Evolutionary conservation across 2,888 invertebrate species (phyloP), one percentile per base, ranked within the genome.

Genomic region (Tipula confusa): DNA sequence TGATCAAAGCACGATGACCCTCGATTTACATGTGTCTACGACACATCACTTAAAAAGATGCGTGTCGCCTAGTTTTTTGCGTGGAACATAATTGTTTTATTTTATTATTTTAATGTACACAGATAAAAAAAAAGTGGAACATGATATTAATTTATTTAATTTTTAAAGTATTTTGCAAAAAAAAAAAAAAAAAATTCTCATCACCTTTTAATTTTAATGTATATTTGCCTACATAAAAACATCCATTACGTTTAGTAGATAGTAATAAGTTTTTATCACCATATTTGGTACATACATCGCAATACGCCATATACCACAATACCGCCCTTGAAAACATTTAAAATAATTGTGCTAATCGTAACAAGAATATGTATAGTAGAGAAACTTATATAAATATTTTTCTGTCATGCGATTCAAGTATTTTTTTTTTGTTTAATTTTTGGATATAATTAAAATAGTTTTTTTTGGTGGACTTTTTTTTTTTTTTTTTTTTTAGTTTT

Each of bases 401-500:
- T 64, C 18, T 64, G 64, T 64, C 64, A 64, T 64, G 64, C 64
- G 64, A 64, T 64, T 64, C 64, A 24, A 64, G 64, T 64, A 64
- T 64, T 64, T 64, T n/a, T n/a, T n/a, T n/a, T n/a, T n/a, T n/a
- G n/a, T n/a, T 64, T 64, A 64, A 64, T 64, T 64, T 64, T 64
- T 64, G 64, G 64, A 64, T 64, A n/a, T n/a, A 64, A 64, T 64
- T 64, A 64, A 64, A 64, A 64, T 64, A 64, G 64, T 64, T 64
- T 43, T n/a, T 2, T 36, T 36, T 64, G 33, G 33, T 33, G 33
- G n/a, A n/a, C n/a, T n/a, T n/a, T n/a, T n/a, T n/a, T n/a, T n/a
- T n/a, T n/a, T n/a, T n/a, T n/a, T n/a, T n/a, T n/a, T n/a, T 33
- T 33, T 33, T 33, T 33, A 33, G 33, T 33, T 33, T 64, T 64